These are phyloP conservation scores for Zoanthus sociatus DNA, from an alignment of 92 coral and sea anemone genomes.

Conservation along the genomic window DNA sequence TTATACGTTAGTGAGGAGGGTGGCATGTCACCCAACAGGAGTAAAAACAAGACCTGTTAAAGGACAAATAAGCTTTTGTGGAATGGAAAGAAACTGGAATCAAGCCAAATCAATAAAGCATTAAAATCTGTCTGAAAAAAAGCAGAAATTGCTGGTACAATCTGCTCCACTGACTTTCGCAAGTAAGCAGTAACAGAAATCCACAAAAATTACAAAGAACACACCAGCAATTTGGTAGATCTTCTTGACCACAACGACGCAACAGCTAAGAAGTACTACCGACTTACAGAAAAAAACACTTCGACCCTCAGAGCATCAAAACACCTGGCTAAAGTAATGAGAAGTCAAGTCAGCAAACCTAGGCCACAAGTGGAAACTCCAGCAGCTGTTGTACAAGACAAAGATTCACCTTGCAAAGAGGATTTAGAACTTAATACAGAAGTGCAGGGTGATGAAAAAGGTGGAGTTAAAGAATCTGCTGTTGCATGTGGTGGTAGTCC, in stretches of 20 bases:
- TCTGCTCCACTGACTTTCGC: conserved; percentile 59
- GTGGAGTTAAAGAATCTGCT: conserved; percentile 3
- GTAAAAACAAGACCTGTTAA: too few relatives aligned
- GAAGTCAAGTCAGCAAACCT: neutral
- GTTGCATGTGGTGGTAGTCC: conserved; percentile 1
- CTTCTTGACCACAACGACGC: conserved; percentile 40
- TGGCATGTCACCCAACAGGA: too few relatives aligned
- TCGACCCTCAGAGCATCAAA: conserved; percentile 23
- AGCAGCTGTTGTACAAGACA: conserved; percentile 20
- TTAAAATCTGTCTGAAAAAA: conserved; percentile 50
- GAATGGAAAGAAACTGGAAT: conserved; percentile 53
- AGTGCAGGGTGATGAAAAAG: neutral
- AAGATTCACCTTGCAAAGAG: conserved; percentile 1
- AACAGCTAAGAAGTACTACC: conserved; percentile 49
- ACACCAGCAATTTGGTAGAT: conserved; percentile 34
- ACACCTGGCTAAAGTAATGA: conserved; percentile 33
- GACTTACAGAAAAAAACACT: conserved; percentile 16
- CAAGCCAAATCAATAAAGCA: conserved; percentile 54
- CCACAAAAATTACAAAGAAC: conserved; percentile 6
- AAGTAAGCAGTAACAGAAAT: conserved; percentile 20
- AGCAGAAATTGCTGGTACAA: conserved; percentile 48
- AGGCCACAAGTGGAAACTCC: conserved; percentile 5
- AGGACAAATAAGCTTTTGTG: too few relatives aligned
- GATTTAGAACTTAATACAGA: neutral
- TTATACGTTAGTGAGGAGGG: too few relatives aligned